Evolutionary conservation across 2,888 invertebrate species (phyloP).

Genomic region (Oscheius sp.): DNA sequence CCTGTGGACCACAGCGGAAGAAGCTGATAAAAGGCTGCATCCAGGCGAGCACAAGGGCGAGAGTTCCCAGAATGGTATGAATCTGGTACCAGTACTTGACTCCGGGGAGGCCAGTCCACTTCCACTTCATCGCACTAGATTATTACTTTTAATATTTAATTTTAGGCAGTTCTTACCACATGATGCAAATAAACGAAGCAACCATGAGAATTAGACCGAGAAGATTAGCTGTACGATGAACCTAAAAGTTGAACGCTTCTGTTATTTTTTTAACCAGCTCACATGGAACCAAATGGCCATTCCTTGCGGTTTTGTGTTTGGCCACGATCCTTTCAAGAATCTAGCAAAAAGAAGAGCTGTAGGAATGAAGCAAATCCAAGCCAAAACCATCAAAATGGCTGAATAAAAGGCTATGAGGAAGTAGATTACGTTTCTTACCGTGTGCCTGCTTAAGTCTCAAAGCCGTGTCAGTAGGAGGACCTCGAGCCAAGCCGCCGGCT

Average conservation of each 20-base stretch:
- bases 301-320: slow-evolving; percentile 54
- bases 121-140: slow-evolving; percentile 49
- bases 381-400: slow-evolving; percentile 59
- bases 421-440: not conserved
- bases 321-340: slow-evolving; percentile 56
- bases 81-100: slow-evolving; percentile 42
- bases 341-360: slow-evolving; percentile 56
- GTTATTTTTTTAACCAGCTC: slow-evolving; percentile 10
- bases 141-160: no score
- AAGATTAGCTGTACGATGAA: slow-evolving; percentile 57
- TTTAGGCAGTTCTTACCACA: slow-evolving; percentile 17
- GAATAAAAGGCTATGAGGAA: not conserved
- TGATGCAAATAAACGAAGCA: slow-evolving; percentile 54
- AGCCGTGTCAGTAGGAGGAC: slow-evolving; percentile 6
- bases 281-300: slow-evolving; percentile 64
- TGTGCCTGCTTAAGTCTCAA: slow-evolving; percentile 18
- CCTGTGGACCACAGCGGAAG: slow-evolving; percentile 52
- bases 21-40: slow-evolving; percentile 59
- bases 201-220: slow-evolving; percentile 54
- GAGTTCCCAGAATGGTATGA: slow-evolving; percentile 52
- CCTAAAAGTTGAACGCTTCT: slow-evolving; percentile 39
- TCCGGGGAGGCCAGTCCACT: slow-evolving; percentile 44
- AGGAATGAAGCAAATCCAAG: slow-evolving; percentile 60
- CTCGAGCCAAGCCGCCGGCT: not conserved
- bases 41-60: slow-evolving; percentile 55